These are phyloP conservation scores for Pseudochaenichthys georgianus DNA, from an alignment of 2,797 vertebrate genomes.

Conservation along the genomic window DNA sequence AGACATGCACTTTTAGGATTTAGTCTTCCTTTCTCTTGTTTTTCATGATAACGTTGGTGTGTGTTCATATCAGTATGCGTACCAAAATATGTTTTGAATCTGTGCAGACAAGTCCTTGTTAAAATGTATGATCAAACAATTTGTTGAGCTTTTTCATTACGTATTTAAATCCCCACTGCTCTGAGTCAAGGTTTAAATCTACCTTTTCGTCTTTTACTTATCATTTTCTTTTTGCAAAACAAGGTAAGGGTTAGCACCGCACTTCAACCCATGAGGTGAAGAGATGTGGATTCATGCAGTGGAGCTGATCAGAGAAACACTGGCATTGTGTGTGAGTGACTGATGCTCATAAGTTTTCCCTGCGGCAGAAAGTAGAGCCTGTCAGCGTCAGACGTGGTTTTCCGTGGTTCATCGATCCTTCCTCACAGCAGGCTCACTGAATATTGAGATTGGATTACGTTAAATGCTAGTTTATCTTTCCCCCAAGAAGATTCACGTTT, in stretches of 20 bases:
- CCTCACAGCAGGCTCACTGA: slow-evolving; percentile 20
- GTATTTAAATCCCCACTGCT: slow-evolving; percentile 26
- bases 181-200: slow-evolving; percentile 20
- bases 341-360: slow-evolving; percentile 43
- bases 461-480: slow-evolving; percentile 11
- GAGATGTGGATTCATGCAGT: slow-evolving; percentile 32
- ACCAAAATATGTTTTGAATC: slow-evolving; percentile 12
- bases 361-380: slow-evolving; percentile 39
- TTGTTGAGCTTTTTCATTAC: slow-evolving; percentile 25
- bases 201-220: slow-evolving; percentile 33
- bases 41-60: not conserved
- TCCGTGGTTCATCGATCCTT: slow-evolving; percentile 50
- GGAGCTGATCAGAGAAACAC: slow-evolving; percentile 35
- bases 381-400: slow-evolving; percentile 34
- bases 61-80: slow-evolving; percentile 5
- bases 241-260: not conserved
- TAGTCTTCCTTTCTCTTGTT: not conserved
- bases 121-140: slow-evolving; percentile 41
- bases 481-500: slow-evolving; percentile 12
- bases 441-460: slow-evolving; percentile 36
- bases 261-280: slow-evolving; percentile 8
- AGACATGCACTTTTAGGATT: not conserved
- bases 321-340: slow-evolving; percentile 27
- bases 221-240: slow-evolving; percentile 16
- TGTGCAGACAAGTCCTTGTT: slow-evolving; percentile 23